Base-by-base conservation (phyloP, 1,140 invertebrate species). In the Drosophila rufa region DNA sequence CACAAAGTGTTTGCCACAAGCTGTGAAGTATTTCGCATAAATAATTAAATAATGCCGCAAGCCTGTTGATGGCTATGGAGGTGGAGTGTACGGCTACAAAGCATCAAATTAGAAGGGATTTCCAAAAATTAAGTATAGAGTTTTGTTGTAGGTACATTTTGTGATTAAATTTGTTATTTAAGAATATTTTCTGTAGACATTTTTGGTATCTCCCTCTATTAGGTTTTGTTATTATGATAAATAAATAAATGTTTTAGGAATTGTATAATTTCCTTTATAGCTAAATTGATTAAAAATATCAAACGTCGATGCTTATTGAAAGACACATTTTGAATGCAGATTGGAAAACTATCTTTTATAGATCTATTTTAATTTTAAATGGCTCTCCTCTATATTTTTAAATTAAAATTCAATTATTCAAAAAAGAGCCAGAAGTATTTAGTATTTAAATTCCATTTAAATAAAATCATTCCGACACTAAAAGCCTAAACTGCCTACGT, bases 41-140 rank as follows among this genome's bases (percentile, higher is more conserved):
- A 80, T 75, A 80, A 75, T 64, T 80, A 64, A 65, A 64, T 46
- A 22, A 33, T 47, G 46, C 40, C 47, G 12, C 70, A 75, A 75
- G 59, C 30, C 30, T 57, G 59, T 75, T 75, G 45, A 61, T 46
- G 48, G 27, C 33, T 62, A 22, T 62, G 38, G 12, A 25, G n/a
- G 19, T 40, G 25, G 27, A 22, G 19, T 25, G 25, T 55, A 36
- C 11, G 4, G 19, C 47, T 33, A n/a, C n/a, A 56, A 40, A 14
- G 38, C 14, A 40, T 40, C 53, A 40, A 56, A 40, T 56, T 56
- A 22, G 14, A 25, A 25, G 14, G 14, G 22, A 38, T 22, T 36
- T 25, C 22, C 0, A 22, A 40, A 33, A n/a, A 40, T n/a, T n/a
- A 33, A 2, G 17, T 6, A 36, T 4, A 38, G 1, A 38, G 15